phyloP scores from a whole-genome alignment of 2,797 vertebrate species.

The Huso huso region DNA sequence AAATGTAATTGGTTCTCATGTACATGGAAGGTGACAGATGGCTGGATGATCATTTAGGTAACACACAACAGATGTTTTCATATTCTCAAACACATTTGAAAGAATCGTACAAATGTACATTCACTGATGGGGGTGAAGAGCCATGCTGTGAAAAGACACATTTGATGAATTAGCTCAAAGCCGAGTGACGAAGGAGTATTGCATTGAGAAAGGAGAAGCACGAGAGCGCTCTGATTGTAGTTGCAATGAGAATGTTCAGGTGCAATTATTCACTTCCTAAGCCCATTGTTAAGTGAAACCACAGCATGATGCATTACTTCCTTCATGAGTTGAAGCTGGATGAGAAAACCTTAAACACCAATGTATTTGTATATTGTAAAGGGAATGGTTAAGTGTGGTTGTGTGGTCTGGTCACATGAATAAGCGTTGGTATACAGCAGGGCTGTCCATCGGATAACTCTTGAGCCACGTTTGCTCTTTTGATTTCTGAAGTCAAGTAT shows the following conservation, averaged over 20 bases:
- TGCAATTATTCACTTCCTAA: slow-evolving; percentile 4
- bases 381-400: no score
- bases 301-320: slow-evolving; percentile 1
- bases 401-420: no score
- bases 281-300: slow-evolving; percentile 10
- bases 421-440: no score
- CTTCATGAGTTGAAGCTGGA: neutral
- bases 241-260: neutral
- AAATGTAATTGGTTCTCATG: neutral
- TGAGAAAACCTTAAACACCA: no score
- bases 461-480: no score
- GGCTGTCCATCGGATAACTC: no score
- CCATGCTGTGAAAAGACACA: slow-evolving; percentile 24
- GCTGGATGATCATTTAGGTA: slow-evolving; percentile 37
- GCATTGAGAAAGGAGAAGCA: neutral
- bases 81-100: slow-evolving; percentile 25
- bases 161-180: slow-evolving; percentile 26
- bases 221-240: slow-evolving; percentile 14
- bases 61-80: slow-evolving; percentile 41
- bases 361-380: no score
- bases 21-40: slow-evolving; percentile 38
- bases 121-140: slow-evolving; percentile 15
- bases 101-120: slow-evolving; percentile 19
- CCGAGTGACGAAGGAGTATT: slow-evolving; percentile 18
- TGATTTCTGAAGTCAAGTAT: no score